phyloP scores from a whole-genome alignment of 2,113 vertebrate species.

The Muntiacus reevesi region DNA sequence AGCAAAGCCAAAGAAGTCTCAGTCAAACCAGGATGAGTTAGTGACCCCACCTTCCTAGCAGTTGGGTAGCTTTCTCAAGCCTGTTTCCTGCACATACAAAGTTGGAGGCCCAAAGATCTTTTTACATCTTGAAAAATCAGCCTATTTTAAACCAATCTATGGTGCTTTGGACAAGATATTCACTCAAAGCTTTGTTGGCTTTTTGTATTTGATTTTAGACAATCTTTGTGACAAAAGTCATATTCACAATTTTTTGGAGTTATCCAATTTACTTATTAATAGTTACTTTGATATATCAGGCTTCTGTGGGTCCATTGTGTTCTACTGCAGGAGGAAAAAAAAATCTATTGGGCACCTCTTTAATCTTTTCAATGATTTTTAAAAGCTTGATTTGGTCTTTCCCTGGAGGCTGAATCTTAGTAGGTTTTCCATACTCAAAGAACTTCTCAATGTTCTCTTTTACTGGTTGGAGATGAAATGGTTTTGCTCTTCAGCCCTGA shows the following conservation, averaged over 20 bases:
- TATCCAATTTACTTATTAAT: neutral
- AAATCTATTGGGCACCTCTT: neutral
- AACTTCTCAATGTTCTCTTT: neutral
- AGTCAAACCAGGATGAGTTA: neutral
- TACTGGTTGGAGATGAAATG: neutral
- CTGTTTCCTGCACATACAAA: neutral
- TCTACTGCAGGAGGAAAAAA: neutral
- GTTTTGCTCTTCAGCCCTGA: neutral
- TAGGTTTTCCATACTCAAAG: neutral
- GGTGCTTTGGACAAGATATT: neutral
- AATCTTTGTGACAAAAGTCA: neutral
- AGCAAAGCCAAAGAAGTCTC: neutral
- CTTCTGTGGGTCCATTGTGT: neutral
- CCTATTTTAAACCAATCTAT: neutral
- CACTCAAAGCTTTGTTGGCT: neutral
- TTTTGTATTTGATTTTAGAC: constrained; percentile 12
- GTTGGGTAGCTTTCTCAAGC: neutral
- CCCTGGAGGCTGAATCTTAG: neutral
- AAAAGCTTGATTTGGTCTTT: neutral
- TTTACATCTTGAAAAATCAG: neutral
- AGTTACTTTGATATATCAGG: neutral
- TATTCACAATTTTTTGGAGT: neutral
- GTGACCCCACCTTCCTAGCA: neutral
- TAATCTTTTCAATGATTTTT: neutral
- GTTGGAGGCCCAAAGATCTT: neutral